Conservation (phyloP, 2,888 invertebrate species). For the Spisula solida region DNA sequence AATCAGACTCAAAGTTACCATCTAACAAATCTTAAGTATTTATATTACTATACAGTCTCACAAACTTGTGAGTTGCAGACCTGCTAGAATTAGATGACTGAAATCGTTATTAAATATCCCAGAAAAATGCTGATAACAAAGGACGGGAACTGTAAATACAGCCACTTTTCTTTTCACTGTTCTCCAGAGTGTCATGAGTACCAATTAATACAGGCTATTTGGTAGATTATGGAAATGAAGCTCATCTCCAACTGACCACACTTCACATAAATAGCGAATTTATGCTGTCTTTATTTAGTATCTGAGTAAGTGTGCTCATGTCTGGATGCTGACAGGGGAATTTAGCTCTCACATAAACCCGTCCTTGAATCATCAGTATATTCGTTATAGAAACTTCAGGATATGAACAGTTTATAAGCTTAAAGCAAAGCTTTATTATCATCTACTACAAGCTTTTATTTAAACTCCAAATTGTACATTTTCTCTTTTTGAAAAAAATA, state of each 20-base stretch:
- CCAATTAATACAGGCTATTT: conserved; percentile 19
- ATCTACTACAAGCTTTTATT: too few relatives aligned
- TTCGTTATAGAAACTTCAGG: background rate
- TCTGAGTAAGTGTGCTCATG: conserved; percentile 13
- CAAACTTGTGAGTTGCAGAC: too few relatives aligned
- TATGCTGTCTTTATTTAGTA: conserved; percentile 20
- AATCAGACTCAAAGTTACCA: background rate
- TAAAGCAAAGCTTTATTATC: too few relatives aligned
- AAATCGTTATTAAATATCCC: background rate
- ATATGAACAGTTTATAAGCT: too few relatives aligned
- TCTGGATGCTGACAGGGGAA: conserved; percentile 3
- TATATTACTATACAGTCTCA: background rate
- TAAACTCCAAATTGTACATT: too few relatives aligned
- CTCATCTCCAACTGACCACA: conserved; percentile 24
- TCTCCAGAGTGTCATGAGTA: conserved; percentile 10
- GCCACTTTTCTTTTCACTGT: conserved; percentile 2
- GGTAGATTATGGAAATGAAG: conserved; percentile 29
- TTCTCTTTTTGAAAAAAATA: too few relatives aligned
- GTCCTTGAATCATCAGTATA: background rate
- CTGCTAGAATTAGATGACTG: background rate
- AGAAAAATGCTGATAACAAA: background rate
- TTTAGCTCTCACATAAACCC: background rate
- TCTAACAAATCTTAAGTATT: background rate
- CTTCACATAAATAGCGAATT: conserved; percentile 12
- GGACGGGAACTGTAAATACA: background rate